phyloP scores from a whole-genome alignment of 2,113 vertebrate genomes.

The Onychostruthus taczanowskii region DNA sequence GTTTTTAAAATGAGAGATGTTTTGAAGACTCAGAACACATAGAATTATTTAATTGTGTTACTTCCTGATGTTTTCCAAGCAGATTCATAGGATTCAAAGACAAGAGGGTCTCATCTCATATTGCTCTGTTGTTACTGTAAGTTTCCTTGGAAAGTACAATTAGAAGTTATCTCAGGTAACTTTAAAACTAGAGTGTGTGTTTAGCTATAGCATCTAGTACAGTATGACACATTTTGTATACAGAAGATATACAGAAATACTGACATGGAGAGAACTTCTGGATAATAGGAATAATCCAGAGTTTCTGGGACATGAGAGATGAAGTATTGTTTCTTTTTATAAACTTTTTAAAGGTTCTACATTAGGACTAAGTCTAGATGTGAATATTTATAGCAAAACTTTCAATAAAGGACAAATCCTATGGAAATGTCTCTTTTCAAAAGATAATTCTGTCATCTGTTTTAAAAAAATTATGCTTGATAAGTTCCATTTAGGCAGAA shows the following conservation, averaged over 20 bases:
- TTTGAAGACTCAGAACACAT: neutral
- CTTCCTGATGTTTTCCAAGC: neutral
- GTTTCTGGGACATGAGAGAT: neutral
- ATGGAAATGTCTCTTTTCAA: rapidly evolving
- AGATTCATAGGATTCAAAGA: neutral
- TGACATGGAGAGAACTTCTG: neutral
- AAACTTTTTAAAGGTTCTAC: neutral
- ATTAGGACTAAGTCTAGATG: neutral
- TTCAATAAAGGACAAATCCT: neutral
- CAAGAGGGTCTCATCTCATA: neutral
- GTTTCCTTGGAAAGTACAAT: neutral
- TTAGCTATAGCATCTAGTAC: neutral
- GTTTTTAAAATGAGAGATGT: neutral
- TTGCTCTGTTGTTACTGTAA: neutral
- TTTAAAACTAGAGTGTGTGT: neutral
- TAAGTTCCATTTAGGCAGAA: neutral
- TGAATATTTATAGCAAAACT: neutral
- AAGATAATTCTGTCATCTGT: neutral
- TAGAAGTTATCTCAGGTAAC: neutral
- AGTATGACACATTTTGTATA: neutral
- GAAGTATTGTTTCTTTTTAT: neutral
- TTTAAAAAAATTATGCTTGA: neutral
- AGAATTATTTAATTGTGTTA: neutral
- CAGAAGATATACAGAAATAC: neutral
- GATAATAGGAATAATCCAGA: neutral